Evolutionary conservation across 2,888 invertebrate genomes (phyloP).

Genomic region (Carpatolechia fugitivella): DNA sequence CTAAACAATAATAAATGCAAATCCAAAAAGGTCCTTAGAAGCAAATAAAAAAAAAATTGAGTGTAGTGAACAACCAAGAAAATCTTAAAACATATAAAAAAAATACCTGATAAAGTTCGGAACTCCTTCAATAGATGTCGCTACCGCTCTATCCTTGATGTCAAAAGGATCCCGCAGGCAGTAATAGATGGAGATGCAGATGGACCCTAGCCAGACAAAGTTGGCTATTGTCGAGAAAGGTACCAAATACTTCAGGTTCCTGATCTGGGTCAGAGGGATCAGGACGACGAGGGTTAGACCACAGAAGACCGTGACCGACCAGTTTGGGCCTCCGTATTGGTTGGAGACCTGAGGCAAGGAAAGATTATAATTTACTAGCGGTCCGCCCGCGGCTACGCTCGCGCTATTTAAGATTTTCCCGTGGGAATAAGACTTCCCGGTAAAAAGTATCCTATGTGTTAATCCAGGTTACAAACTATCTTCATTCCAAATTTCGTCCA

Average conservation of each 20-base stretch:
- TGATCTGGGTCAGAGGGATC: conserved; percentile 84
- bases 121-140: conserved; percentile 79
- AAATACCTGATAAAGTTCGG: conserved; percentile 94
- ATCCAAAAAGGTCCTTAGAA: too few species aligned
- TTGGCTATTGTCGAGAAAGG: conserved; percentile 95
- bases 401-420: too few species aligned
- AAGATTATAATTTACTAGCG: neutral
- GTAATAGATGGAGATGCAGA: conserved; percentile 90
- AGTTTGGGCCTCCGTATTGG: conserved; percentile 66
- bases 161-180: conserved; percentile 81
- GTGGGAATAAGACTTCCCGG: too few species aligned
- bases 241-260: conserved; percentile 90
- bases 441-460: too few species aligned
- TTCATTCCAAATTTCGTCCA: too few species aligned
- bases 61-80: too few species aligned
- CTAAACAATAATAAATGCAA: too few species aligned
- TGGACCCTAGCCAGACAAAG: conserved; percentile 86
- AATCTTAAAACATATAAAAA: too few species aligned
- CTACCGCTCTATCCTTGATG: conserved; percentile 55
- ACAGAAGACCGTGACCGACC: conserved; percentile 82
- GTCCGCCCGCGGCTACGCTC: too few species aligned
- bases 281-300: conserved; percentile 83
- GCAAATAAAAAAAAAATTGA: too few species aligned
- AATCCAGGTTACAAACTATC: too few species aligned
- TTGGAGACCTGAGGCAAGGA: conserved; percentile 70